Evolutionary conservation across 2,797 vertebrate species (phyloP).

Genomic region (Platyrinchus mystaceus): DNA sequence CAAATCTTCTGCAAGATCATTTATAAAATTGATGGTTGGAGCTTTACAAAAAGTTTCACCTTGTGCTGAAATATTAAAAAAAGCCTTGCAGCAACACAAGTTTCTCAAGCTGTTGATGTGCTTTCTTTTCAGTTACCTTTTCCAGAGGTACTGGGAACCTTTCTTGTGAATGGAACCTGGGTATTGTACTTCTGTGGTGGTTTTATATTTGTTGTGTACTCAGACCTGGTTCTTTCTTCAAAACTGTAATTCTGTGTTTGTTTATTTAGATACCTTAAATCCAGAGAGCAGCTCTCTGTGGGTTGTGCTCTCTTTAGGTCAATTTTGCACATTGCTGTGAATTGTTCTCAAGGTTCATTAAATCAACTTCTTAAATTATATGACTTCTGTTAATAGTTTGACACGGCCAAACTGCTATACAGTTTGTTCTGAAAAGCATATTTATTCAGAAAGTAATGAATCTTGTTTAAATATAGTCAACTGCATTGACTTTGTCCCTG

Average conservation of each 20-base stretch:
- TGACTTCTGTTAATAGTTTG: neutral
- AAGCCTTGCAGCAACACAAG: neutral
- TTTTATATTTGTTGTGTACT: neutral
- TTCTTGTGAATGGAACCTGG: neutral
- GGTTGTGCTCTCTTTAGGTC: neutral
- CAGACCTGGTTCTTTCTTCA: neutral
- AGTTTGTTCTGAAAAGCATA: neutral
- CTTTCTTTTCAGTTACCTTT: neutral
- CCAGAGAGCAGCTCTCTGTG: neutral
- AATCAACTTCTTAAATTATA: neutral
- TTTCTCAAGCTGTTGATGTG: neutral
- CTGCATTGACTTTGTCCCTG: neutral
- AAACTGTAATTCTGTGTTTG: neutral
- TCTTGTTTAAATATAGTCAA: conserved; percentile 8
- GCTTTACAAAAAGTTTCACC: neutral
- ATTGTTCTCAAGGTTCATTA: neutral
- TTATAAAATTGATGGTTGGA: neutral
- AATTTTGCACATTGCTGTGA: neutral
- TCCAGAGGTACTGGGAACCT: neutral
- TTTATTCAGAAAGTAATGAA: conserved; percentile 30
- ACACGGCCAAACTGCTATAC: neutral
- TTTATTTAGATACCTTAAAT: neutral
- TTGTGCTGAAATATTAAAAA: neutral
- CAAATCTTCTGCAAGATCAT: neutral
- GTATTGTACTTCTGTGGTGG: neutral